Evolutionary conservation across 2,113 vertebrate genomes (phyloP).

Genomic region (Pampusana beccarii): DNA sequence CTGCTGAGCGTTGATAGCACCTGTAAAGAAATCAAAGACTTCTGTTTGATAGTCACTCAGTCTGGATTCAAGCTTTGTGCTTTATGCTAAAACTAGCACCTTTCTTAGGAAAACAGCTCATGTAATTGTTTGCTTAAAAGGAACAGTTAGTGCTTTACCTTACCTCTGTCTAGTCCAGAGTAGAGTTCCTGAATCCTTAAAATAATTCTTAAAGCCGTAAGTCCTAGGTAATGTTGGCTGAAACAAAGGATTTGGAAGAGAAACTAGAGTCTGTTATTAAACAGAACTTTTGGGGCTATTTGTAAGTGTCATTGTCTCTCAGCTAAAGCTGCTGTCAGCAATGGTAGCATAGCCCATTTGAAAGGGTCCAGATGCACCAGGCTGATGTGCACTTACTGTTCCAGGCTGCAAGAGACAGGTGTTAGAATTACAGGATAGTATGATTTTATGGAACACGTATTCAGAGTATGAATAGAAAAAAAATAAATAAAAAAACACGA

Average conservation of each 20-base stretch:
- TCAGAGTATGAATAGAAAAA: background rate
- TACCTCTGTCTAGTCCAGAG: background rate
- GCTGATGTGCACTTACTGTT: accelerated
- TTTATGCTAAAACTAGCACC: background rate
- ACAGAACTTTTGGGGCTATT: background rate
- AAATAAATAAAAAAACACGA: background rate
- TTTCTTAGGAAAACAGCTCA: background rate
- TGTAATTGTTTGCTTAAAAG: background rate
- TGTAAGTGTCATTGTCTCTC: background rate
- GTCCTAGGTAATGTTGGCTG: background rate
- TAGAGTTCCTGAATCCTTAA: background rate
- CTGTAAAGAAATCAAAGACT: background rate
- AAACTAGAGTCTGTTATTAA: background rate
- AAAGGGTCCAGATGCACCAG: background rate
- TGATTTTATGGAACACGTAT: background rate
- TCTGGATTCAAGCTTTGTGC: background rate
- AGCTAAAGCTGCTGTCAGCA: background rate
- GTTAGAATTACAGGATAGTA: background rate
- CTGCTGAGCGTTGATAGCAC: background rate
- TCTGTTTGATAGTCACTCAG: background rate
- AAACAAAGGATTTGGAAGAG: background rate
- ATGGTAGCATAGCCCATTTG: background rate
- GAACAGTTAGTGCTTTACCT: background rate
- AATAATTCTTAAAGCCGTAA: background rate
- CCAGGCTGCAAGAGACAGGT: background rate